Evolutionary conservation across 2,113 vertebrate species (phyloP).

Genomic region (Petrocephalus zakoni): DNA sequence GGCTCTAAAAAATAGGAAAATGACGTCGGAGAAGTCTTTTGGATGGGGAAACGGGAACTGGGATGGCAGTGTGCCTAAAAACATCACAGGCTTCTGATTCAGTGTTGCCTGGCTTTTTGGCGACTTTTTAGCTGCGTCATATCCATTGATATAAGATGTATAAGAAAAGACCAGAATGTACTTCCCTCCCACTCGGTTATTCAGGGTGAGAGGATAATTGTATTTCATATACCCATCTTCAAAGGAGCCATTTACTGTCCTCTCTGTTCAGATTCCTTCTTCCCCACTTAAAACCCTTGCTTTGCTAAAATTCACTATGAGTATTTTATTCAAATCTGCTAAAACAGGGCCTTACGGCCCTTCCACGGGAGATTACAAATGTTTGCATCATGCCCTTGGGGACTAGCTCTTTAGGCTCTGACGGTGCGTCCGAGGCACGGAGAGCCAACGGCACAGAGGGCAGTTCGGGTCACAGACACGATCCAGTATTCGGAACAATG

Average conservation of each 20-base stretch:
- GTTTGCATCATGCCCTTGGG: background rate
- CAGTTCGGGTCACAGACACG: slow-evolving; percentile 22
- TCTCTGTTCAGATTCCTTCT: background rate
- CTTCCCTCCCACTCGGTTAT: background rate
- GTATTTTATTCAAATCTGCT: background rate
- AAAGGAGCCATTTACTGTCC: background rate
- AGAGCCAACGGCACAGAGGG: background rate
- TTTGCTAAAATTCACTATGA: background rate
- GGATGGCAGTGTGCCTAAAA: background rate
- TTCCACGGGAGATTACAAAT: background rate
- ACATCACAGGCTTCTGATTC: background rate
- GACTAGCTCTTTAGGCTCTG: background rate
- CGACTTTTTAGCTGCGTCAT: background rate
- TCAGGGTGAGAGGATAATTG: background rate
- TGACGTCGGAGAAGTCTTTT: background rate
- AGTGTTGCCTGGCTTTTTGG: background rate
- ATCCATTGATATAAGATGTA: background rate
- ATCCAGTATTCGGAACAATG: slow-evolving; percentile 44
- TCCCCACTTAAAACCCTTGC: background rate
- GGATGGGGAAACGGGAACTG: background rate
- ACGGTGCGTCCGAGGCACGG: background rate
- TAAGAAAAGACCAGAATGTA: background rate
- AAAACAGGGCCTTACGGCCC: background rate
- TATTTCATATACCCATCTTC: background rate
- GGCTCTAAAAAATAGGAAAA: background rate